Conservation (phyloP, 1,140 invertebrate species). For the Trachelipus rathkii region DNA sequence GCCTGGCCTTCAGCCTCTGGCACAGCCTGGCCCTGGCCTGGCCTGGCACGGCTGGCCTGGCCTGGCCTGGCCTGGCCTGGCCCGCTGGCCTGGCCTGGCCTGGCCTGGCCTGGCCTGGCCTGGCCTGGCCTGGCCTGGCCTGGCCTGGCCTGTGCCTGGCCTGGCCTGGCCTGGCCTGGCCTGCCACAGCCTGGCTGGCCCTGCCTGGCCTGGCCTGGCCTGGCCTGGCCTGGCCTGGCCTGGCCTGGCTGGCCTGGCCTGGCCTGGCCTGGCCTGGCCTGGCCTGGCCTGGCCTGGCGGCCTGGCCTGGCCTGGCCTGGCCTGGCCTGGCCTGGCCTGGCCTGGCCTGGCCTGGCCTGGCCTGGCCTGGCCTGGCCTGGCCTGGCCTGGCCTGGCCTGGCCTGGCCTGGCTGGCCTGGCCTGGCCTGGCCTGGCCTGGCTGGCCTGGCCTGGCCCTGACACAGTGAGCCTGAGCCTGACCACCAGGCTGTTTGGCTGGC, state of each 20-base stretch:
- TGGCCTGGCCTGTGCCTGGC: slow-evolving; percentile 13
- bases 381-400: slow-evolving; percentile 20
- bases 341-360: background rate
- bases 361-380: slow-evolving; percentile 14
- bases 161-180: background rate
- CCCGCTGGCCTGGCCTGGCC: slow-evolving; percentile 25
- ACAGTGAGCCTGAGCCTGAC: background rate
- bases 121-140: slow-evolving; percentile 17
- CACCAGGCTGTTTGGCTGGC: slow-evolving; percentile 16
- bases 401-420: no score
- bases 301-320: no score
- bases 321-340: slow-evolving; percentile 4
- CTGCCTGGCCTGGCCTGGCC: slow-evolving; percentile 20
- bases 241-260: no score
- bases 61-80: slow-evolving; percentile 18
- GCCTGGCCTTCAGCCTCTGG: background rate
- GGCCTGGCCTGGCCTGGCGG: no score
- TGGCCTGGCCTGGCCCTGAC: no score
- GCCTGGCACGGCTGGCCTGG: slow-evolving; percentile 13
- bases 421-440: no score
- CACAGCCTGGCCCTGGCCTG: background rate
- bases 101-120: slow-evolving; percentile 19
- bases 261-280: no score
- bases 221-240: slow-evolving; percentile 23
- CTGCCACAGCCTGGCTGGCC: background rate